Conservation (phyloP, 2,888 invertebrate genomes). For the Gastracanthus pulcherrimus region DNA sequence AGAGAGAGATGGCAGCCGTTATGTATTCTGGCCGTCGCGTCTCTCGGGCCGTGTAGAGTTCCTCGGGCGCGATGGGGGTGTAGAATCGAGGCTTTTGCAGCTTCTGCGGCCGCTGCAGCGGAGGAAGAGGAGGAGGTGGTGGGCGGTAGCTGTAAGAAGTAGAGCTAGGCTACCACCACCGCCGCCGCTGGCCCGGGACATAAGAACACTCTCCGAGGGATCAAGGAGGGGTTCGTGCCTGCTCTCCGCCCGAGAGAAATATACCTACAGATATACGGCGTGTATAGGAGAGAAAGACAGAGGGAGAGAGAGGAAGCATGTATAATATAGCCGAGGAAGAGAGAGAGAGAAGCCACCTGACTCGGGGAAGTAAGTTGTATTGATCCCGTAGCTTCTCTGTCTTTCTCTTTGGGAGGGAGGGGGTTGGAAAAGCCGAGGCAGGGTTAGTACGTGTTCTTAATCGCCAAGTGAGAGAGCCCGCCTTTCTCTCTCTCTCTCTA, state of each 20-base stretch:
- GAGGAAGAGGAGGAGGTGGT: conserved; percentile 24
- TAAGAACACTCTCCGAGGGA: conserved; percentile 69
- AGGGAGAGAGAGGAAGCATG: not conserved
- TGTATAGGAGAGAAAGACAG: not conserved
- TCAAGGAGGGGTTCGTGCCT: conserved; percentile 57
- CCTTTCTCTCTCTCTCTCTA: too few species aligned
- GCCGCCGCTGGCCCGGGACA: conserved; percentile 68
- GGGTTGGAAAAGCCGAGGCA: conserved; percentile 75
- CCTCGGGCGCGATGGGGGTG: conserved; percentile 39
- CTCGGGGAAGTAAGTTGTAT: conserved; percentile 77
- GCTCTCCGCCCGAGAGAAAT: not conserved
- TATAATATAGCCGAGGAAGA: not conserved
- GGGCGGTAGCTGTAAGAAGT: conserved; percentile 66
- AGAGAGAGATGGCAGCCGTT: not conserved
- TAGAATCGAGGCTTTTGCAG: conserved; percentile 2
- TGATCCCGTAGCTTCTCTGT: conserved; percentile 71
- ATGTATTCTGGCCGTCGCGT: conserved; percentile 45
- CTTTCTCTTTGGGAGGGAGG: conserved; percentile 63
- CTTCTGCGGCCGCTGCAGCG: not conserved
- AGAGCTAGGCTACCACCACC: conserved; percentile 66
- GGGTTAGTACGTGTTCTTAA: conserved; percentile 78
- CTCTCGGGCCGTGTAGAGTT: conserved; percentile 59
- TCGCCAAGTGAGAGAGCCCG: conserved; percentile 75
- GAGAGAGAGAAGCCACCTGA: conserved; percentile 56
- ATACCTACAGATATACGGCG: not conserved